Percentiles rank a stretch among this genome's conserved stretches.
Evolutionary conservation across 1,140 invertebrate genomes (phyloP).

Genomic region (Drosophila jambulina): DNA sequence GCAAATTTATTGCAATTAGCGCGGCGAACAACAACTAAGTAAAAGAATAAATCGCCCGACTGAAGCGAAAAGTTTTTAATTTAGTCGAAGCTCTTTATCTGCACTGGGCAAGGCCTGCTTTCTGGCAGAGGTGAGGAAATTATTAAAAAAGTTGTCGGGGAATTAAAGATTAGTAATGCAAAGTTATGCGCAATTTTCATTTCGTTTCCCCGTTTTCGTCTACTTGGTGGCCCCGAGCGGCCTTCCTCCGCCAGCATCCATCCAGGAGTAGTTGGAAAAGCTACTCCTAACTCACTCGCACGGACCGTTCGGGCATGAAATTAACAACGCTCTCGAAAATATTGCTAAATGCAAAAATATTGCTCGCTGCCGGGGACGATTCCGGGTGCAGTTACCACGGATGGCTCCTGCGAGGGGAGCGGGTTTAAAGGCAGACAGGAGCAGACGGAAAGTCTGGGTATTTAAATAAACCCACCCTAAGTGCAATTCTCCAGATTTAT

Average conservation of each 20-base stretch:
- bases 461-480: slow-evolving; percentile 64
- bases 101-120: slow-evolving; percentile 28
- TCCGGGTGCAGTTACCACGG: slow-evolving; percentile 13
- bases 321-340: slow-evolving; percentile 78
- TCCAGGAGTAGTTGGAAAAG: slow-evolving; percentile 14
- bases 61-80: slow-evolving; percentile 74
- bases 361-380: slow-evolving; percentile 46
- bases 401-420: slow-evolving; percentile 1
- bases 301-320: slow-evolving; percentile 70
- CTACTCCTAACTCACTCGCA: slow-evolving; percentile 40
- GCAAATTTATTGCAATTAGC: slow-evolving; percentile 78
- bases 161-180: slow-evolving; percentile 74
- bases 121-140: slow-evolving; percentile 58
- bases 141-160: slow-evolving; percentile 68
- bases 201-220: slow-evolving; percentile 35
- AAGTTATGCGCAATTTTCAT: slow-evolving; percentile 71
- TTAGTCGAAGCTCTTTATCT: slow-evolving; percentile 78
- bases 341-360: slow-evolving; percentile 79
- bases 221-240: background rate
- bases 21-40: slow-evolving; percentile 35
- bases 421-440: slow-evolving; percentile 1
- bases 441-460: slow-evolving; percentile 53
- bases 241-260: background rate
- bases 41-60: slow-evolving; percentile 34
- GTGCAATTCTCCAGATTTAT: slow-evolving; percentile 56